Conservation (phyloP, 1,140 invertebrate genomes). For the Nasonia longicornis region DNA sequence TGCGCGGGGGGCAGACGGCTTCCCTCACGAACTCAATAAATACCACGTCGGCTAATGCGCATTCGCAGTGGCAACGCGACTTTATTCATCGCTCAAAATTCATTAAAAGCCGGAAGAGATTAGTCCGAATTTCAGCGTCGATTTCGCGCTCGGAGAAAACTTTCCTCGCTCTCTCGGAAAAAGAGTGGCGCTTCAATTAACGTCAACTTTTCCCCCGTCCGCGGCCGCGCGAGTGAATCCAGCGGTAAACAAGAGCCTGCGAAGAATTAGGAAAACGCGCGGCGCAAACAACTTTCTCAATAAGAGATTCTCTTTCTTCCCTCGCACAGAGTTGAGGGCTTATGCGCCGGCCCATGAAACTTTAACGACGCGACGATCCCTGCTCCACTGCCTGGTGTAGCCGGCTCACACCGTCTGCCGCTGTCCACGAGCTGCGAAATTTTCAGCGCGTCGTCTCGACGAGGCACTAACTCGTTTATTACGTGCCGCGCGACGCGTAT, state of each 20-base stretch:
- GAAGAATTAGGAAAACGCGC: conserved; percentile 39
- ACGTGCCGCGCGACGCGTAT: background rate
- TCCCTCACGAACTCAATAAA: conserved; percentile 46
- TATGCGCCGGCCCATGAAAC: conserved; percentile 9
- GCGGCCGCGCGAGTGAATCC: background rate
- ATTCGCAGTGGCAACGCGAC: no score
- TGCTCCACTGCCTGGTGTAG: no score
- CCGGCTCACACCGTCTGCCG: background rate
- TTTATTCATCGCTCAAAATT: conserved; percentile 21
- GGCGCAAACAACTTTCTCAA: conserved; percentile 45
- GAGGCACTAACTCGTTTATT: conserved; percentile 29
- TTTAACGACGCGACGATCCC: conserved; percentile 28
- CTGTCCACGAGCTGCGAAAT: conserved; percentile 10
- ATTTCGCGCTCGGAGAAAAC: background rate
- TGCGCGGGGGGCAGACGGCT: background rate
- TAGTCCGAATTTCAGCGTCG: background rate
- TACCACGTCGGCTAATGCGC: background rate
- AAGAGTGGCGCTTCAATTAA: background rate
- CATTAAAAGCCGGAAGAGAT: background rate
- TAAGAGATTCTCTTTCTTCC: conserved; percentile 39
- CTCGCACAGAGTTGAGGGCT: background rate
- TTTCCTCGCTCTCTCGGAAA: background rate
- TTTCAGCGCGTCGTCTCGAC: background rate
- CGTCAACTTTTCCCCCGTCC: background rate
- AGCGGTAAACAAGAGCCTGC: conserved; percentile 9